phyloP scores from a whole-genome alignment of 2,797 vertebrate genomes.

The Rachycentron canadum region DNA sequence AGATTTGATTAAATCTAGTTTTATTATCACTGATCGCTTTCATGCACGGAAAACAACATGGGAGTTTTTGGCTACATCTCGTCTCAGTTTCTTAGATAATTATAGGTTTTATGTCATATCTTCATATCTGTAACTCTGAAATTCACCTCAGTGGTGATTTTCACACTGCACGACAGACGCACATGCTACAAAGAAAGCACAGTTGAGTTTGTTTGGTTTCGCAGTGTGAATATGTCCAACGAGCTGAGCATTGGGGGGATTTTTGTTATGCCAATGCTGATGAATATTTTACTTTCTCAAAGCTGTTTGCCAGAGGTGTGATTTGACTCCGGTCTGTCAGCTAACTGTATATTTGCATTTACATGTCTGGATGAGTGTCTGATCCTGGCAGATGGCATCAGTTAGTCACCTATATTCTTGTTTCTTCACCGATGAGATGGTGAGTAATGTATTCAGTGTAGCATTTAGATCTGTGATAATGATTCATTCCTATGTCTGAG shows the following conservation, averaged over 20 bases:
- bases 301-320: conserved; percentile 60
- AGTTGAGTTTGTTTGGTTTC: conserved; percentile 38
- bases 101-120: conserved; percentile 19
- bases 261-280: conserved; percentile 48
- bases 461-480: conserved; percentile 77
- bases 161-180: conserved; percentile 12
- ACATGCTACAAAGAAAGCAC: conserved; percentile 50
- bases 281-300: conserved; percentile 51
- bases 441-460: conserved; percentile 75
- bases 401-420: conserved; percentile 71
- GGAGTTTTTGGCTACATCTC: neutral
- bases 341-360: conserved; percentile 73
- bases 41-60: neutral
- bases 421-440: conserved; percentile 67
- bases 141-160: conserved; percentile 31
- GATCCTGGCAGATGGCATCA: conserved; percentile 68
- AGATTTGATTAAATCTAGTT: neutral
- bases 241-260: conserved; percentile 28
- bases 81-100: conserved; percentile 20
- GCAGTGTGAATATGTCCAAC: conserved; percentile 32
- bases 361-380: conserved; percentile 69
- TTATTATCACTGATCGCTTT: conserved; percentile 20
- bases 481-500: conserved; percentile 78
- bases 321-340: conserved; percentile 53
- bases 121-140: conserved; percentile 31